Percentiles rank a stretch among this genome's conserved stretches.
phyloP scores from a whole-genome alignment of 1,140 invertebrate species.

The Pseudomyrmex dendroicus region DNA sequence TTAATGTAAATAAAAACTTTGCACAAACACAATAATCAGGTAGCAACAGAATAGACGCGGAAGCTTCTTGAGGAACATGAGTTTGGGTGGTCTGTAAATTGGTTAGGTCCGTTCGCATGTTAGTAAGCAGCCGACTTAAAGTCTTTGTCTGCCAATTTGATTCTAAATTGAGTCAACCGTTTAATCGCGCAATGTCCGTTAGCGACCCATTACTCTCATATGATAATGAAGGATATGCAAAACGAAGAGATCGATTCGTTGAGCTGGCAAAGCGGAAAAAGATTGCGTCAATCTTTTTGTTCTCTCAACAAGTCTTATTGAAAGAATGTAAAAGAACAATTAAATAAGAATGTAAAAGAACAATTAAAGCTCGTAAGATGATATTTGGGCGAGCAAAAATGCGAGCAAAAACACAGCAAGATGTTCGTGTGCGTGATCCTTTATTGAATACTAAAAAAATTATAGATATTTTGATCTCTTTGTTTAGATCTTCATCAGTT shows the following conservation, averaged over 20 bases:
- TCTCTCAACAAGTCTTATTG: constrained; percentile 1
- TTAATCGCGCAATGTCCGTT: constrained; percentile 73
- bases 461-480: no score
- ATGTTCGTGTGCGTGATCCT: no score
- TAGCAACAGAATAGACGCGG: constrained; percentile 6
- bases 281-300: not conserved
- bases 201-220: constrained; percentile 70
- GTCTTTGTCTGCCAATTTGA: constrained; percentile 82
- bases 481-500: no score
- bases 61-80: constrained; percentile 50
- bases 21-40: not conserved
- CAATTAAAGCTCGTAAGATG: no score
- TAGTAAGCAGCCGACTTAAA: constrained; percentile 81
- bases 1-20: not conserved
- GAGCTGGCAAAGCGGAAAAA: constrained; percentile 30
- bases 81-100: constrained; percentile 82
- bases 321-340: not conserved
- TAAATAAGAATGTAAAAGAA: not conserved
- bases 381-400: no score
- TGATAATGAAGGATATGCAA: constrained; percentile 65
- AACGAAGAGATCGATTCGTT: constrained; percentile 45
- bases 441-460: no score
- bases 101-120: constrained; percentile 78
- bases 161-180: constrained; percentile 80
- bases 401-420: no score